Evolutionary conservation across 2,888 invertebrate genomes (phyloP).

Genomic region (Rhynchonema sp.): DNA sequence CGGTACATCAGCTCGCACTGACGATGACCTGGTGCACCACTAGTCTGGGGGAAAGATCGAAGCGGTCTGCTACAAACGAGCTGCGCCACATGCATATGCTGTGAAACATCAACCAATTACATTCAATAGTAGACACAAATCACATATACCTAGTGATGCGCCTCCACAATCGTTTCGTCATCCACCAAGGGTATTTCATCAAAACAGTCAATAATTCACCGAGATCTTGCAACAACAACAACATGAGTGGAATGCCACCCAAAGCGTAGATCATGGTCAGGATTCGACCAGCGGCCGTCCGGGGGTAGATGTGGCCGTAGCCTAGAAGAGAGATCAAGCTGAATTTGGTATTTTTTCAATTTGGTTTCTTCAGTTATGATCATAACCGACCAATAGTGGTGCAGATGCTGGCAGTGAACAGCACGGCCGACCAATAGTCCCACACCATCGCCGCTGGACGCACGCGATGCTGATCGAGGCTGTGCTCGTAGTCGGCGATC

Average conservation of each 20-base stretch:
- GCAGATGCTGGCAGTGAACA: constrained; percentile 23
- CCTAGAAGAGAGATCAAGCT: constrained; percentile 2
- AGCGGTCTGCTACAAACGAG: too few species aligned
- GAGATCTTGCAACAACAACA: neutral
- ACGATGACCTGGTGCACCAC: too few species aligned
- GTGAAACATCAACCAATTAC: too few species aligned
- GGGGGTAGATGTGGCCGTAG: constrained; percentile 68
- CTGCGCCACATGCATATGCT: too few species aligned
- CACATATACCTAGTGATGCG: too few species aligned
- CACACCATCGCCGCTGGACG: constrained; percentile 7
- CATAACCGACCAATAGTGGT: constrained; percentile 18
- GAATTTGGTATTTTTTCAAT: too few species aligned
- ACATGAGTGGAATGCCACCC: constrained; percentile 71
- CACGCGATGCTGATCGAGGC: neutral
- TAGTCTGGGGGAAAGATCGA: too few species aligned
- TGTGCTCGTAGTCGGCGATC: neutral
- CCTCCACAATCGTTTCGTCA: constrained; percentile 19
- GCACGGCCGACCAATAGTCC: constrained; percentile 26
- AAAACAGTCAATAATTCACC: constrained; percentile 19
- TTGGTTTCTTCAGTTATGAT: too few species aligned
- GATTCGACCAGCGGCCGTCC: constrained; percentile 58
- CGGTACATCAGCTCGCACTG: too few species aligned
- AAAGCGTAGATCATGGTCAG: constrained; percentile 79
- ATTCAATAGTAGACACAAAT: too few species aligned
- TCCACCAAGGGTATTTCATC: constrained; percentile 22